phyloP scores from a whole-genome alignment of 2,797 vertebrate genomes.

The Apogon hyalosoma region DNA sequence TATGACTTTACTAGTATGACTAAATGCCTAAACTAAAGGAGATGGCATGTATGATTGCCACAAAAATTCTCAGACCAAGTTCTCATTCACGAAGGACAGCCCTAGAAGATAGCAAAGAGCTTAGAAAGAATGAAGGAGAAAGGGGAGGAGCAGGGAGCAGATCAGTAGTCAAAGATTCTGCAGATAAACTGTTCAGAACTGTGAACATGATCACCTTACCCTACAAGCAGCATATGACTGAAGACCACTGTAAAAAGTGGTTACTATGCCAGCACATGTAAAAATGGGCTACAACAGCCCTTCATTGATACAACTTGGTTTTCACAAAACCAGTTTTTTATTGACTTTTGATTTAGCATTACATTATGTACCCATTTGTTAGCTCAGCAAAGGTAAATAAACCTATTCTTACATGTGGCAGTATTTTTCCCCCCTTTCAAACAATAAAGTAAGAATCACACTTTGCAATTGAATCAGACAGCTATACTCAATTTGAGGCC shows the following conservation, averaged over 20 bases:
- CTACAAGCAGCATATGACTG: background rate
- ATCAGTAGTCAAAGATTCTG: conserved; percentile 65
- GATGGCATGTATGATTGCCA: conserved; percentile 58
- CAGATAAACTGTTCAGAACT: conserved; percentile 38
- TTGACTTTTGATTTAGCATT: background rate
- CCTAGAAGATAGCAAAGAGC: conserved; percentile 26
- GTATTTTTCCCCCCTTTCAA: conserved; percentile 20
- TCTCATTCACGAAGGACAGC: conserved; percentile 7
- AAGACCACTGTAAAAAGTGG: background rate
- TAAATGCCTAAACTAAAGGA: conserved; percentile 63
- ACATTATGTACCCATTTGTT: background rate
- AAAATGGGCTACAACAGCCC: conserved; percentile 2
- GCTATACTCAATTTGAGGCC: conserved; percentile 47
- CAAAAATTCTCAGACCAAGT: conserved; percentile 55
- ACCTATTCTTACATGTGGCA: conserved; percentile 10
- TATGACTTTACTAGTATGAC: conserved; percentile 18
- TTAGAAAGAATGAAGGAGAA: conserved; percentile 40
- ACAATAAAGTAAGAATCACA: conserved; percentile 31
- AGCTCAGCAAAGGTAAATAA: conserved; percentile 1
- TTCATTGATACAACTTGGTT: conserved; percentile 1
- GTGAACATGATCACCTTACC: conserved; percentile 27
- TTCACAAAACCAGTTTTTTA: conserved; percentile 4
- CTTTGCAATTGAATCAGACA: conserved; percentile 76
- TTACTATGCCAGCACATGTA: background rate
- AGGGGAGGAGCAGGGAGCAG: conserved; percentile 45